Percentiles rank a stretch among this genome's conserved stretches.
Conservation (phyloP, 1,140 invertebrate species). For the Ridgeia piscesae region DNA sequence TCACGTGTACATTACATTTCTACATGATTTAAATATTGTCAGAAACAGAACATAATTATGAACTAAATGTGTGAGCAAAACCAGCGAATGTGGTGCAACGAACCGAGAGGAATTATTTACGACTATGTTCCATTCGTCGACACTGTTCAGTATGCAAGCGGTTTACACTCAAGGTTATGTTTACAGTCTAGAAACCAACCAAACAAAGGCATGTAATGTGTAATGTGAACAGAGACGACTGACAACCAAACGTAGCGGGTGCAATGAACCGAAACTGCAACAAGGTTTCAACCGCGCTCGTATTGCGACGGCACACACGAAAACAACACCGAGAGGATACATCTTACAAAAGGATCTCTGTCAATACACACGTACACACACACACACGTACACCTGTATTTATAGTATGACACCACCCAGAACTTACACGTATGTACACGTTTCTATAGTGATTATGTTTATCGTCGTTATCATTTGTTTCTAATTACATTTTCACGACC, state of each 20-base stretch:
- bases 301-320: background rate
- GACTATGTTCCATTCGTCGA: background rate
- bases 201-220: background rate
- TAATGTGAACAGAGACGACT: background rate
- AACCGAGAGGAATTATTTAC: background rate
- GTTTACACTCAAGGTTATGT: background rate
- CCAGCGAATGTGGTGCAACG: background rate
- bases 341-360: conserved; percentile 1
- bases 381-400: background rate
- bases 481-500: background rate
- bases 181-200: background rate
- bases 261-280: background rate
- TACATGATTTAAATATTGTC: conserved; percentile 12
- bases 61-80: background rate
- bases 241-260: background rate
- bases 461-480: background rate
- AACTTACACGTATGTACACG: background rate
- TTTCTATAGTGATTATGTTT: background rate
- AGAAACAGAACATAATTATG: background rate
- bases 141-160: background rate
- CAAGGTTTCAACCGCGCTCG: background rate
- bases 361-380: background rate
- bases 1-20: background rate
- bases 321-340: background rate
- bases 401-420: background rate